Evolutionary conservation across 2,888 invertebrate genomes (phyloP).

Genomic region (Drosophila sordidapex): DNA sequence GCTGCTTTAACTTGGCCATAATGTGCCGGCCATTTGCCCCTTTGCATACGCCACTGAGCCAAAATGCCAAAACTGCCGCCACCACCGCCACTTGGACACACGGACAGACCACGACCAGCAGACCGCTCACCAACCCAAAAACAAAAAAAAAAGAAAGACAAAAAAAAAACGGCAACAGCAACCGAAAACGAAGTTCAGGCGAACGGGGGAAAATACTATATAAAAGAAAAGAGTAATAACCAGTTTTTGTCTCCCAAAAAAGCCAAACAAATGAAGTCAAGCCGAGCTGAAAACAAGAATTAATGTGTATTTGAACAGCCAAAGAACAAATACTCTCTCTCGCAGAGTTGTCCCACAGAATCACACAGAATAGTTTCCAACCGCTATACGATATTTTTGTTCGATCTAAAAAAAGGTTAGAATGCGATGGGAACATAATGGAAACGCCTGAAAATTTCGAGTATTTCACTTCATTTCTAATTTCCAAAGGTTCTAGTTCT

Average conservation of each 20-base stretch:
- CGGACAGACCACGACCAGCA: slow-evolving; percentile 44
- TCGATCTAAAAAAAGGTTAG: neutral
- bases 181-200: slow-evolving; percentile 63
- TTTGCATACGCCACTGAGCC: slow-evolving; percentile 76
- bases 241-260: slow-evolving; percentile 83
- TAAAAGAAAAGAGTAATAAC: slow-evolving; percentile 79
- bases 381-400: neutral
- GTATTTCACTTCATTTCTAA: neutral
- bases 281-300: slow-evolving; percentile 54
- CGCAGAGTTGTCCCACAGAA: neutral
- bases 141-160: slow-evolving; percentile 45
- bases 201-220: slow-evolving; percentile 52
- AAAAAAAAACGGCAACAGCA: slow-evolving; percentile 42
- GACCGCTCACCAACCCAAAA: slow-evolving; percentile 66
- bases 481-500: neutral
- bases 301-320: neutral
- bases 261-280: slow-evolving; percentile 80
- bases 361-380: too few species aligned
- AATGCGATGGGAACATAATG: neutral
- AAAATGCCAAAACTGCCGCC: slow-evolving; percentile 41
- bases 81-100: slow-evolving; percentile 36
- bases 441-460: neutral
- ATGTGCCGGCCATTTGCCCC: slow-evolving; percentile 63
- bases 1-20: slow-evolving; percentile 49
- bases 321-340: slow-evolving; percentile 13